phyloP scores from a whole-genome alignment of 2,888 invertebrate species.

The Orthonychiurus folsomi region DNA sequence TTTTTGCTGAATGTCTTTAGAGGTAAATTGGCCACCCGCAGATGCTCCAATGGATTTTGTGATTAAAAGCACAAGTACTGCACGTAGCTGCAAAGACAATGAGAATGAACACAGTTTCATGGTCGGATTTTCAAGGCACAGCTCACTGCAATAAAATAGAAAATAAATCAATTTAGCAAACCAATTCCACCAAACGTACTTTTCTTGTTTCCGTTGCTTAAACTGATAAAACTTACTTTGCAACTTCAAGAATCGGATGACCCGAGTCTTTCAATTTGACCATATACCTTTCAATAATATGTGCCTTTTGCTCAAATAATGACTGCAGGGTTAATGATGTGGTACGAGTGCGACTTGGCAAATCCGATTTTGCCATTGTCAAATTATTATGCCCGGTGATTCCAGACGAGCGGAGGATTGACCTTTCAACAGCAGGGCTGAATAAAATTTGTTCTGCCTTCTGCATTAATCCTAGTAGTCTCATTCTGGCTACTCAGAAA shows the following conservation, averaged over 20 bases:
- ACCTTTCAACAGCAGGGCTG: too few species aligned
- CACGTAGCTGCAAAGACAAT: conserved; percentile 17
- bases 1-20: background rate
- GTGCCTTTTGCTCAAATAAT: background rate
- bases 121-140: background rate
- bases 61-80: conserved; percentile 26
- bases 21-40: background rate
- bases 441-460: background rate
- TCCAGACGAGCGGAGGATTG: too few species aligned
- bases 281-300: background rate
- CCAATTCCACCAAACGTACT: background rate
- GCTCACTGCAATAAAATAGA: conserved; percentile 9
- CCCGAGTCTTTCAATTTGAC: background rate
- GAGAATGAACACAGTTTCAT: conserved; percentile 3
- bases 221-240: background rate
- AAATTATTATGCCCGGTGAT: too few species aligned
- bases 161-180: background rate
- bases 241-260: background rate
- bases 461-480: background rate
- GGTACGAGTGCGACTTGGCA: too few species aligned
- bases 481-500: too few species aligned
- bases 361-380: background rate
- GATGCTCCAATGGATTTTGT: conserved; percentile 23
- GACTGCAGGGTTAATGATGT: background rate
- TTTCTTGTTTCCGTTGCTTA: too few species aligned